Base-by-base conservation (phyloP, 37 sponge, comb jelly and placozoan genomes). In the Amphimedon queenslandica region DNA sequence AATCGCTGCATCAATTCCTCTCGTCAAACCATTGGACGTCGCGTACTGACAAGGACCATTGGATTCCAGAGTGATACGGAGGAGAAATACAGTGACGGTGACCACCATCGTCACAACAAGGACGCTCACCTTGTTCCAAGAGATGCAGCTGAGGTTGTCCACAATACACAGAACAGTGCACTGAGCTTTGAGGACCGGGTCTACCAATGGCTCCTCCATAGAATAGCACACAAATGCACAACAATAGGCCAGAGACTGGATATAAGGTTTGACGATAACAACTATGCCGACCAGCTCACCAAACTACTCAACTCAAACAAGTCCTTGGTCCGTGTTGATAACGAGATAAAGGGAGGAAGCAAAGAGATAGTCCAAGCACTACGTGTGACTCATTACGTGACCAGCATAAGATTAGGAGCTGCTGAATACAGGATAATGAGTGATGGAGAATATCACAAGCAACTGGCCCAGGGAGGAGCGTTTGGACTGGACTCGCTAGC, bases 151-250 rank as follows among this genome's bases (percentile, higher is more conserved):
- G 42, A 8, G n/a, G 70, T 69, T 1, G 41, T 41, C 21, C 5
- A 6, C 21, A 60, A 60, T n/a, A n/a, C 61, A 6, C 61, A 60
- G 21, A 25, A 5, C 61, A 60, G 61, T n/a, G 27, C 5, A 21
- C 27, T 4, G 23, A 74, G 65, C 3, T 86, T 86, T 70, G 87
- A 86, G 58, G 76, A 80, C 21, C 63, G 75, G n/a, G 73, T 86
- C 24, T 36, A 40, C 56, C 60, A 79, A n/a, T 86, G 87, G 87
- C 57, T 86, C 0, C 11, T 79, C 40, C 66, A 85, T 37, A 71
- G 70, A 18, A 38, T 85, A 20, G 13, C 28, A 21, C 40, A 20
- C 5, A 3, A 42, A 64, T 60, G 21, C 21, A 5, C 27, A 5
- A 11, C 21, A n/a, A n/a, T 6, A 11, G 28, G 28, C 5, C 61